Conservation (phyloP, 2,797 vertebrate genomes). For the Lepilemur septentrionalis region DNA sequence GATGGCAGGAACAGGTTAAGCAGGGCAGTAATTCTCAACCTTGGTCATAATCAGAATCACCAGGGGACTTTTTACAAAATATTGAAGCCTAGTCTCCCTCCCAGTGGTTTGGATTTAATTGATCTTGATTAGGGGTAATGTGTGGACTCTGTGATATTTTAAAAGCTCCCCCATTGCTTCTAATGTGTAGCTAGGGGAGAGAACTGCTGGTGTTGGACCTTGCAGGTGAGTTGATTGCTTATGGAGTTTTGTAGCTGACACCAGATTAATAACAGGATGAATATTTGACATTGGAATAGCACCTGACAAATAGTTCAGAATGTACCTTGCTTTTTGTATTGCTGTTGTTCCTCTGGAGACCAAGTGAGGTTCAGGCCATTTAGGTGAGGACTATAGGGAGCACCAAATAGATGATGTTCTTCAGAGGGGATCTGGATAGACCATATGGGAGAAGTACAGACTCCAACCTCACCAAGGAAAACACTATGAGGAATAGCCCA, state of each 20-base stretch:
- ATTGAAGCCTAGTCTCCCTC: neutral
- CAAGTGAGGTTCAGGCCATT: neutral
- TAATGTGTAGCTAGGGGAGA: neutral
- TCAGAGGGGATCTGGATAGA: constrained; percentile 8
- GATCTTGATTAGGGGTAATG: neutral
- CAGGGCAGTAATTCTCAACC: neutral
- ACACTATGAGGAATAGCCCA: neutral
- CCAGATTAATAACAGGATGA: neutral
- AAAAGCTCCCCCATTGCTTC: neutral
- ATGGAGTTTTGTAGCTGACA: neutral
- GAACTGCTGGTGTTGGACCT: neutral
- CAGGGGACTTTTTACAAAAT: neutral
- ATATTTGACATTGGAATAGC: neutral
- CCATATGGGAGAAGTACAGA: neutral
- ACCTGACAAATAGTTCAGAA: neutral
- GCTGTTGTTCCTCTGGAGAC: neutral
- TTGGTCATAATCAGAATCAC: neutral
- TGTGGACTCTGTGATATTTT: neutral
- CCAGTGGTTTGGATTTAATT: neutral
- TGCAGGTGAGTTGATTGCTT: neutral
- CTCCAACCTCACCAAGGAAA: constrained; percentile 12
- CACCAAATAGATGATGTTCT: neutral
- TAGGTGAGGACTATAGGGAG: neutral
- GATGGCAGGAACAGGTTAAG: neutral
- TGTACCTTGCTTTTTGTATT: neutral